Evolutionary conservation across 2,888 invertebrate genomes (phyloP), one percentile per base, ranked within the genome.

Genomic region (Lasioglossum lativentre): DNA sequence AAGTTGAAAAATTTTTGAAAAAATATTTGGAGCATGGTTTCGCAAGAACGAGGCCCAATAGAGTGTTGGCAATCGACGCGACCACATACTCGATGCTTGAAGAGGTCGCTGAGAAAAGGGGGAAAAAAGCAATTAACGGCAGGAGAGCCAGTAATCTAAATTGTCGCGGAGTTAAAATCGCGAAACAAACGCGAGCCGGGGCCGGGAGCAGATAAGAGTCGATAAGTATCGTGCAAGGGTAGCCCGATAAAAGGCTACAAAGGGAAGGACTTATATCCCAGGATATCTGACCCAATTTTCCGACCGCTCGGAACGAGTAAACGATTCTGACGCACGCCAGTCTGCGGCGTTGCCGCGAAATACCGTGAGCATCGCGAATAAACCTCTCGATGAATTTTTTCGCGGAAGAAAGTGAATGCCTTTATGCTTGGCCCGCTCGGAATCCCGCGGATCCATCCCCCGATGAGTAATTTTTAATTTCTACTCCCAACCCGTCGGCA

Each of bases 321-420:
- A 92, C 88, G 90, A 90, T 91, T 88, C 88, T 86, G 88, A 89
- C 88, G 86, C 92, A 92, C 91, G 92, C 90, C 90, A 91, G 90
- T 88, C 82, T 82, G 83, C 68, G 74, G 82, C 75, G 82, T 85
- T 78, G 81, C 80, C 78, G 47, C 82, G 88, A 88, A 88, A 88
- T 81, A 76, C 68, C 52, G 40, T 19, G 40, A 47, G 59, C 75
- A 27, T 75, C 59, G 71, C 34, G 75, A 78, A 78, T 85, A 45
- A 83, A 78, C 83, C 75, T 42, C 45, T 71, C 75, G 76, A 66
- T 38, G 68, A 70, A 77, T 47, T 77, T 68, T 52, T 68, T 38
- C 8, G 30, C 30, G 19, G 45, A 19, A 23, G 59, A 63, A 66
- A n/a, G 34, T 45, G 72, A 14, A 45, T 4, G 72, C 68, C 68